phyloP scores from a whole-genome alignment of 2,797 vertebrate species.

The Melanogrammus aeglefinus region DNA sequence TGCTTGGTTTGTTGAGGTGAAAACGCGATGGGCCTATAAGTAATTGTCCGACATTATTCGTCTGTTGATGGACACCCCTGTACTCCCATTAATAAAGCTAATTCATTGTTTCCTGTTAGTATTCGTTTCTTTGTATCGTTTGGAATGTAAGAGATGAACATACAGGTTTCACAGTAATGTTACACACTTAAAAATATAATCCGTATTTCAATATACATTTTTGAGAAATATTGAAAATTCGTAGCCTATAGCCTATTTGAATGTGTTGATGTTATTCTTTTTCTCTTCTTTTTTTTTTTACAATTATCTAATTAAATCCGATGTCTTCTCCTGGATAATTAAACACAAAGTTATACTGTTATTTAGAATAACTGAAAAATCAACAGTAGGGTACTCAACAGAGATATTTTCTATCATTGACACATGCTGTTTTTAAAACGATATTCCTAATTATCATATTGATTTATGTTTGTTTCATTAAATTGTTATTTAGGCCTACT shows the following conservation, averaged over 20 bases:
- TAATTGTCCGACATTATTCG: neutral
- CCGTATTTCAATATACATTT: neutral
- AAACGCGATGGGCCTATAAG: neutral
- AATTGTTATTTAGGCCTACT: neutral
- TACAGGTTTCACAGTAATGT: neutral
- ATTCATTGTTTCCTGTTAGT: neutral
- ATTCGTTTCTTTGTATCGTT: slow-evolving; percentile 4
- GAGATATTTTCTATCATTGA: neutral
- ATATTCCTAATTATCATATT: neutral
- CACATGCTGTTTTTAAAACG: neutral
- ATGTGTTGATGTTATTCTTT: neutral
- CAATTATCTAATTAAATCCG: neutral
- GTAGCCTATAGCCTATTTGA: neutral
- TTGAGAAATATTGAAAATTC: neutral
- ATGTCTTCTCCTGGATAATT: neutral
- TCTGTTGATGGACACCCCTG: neutral
- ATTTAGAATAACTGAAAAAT: neutral
- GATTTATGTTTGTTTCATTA: neutral
- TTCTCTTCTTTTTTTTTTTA: neutral
- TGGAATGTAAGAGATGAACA: neutral
- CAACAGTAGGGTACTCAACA: neutral
- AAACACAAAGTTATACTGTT: neutral
- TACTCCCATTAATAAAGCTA: neutral
- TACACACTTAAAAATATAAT: neutral
- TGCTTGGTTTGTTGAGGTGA: neutral